Evolutionary conservation across 1,140 invertebrate species (phyloP).

Genomic region (Homalodisca vitripennis): DNA sequence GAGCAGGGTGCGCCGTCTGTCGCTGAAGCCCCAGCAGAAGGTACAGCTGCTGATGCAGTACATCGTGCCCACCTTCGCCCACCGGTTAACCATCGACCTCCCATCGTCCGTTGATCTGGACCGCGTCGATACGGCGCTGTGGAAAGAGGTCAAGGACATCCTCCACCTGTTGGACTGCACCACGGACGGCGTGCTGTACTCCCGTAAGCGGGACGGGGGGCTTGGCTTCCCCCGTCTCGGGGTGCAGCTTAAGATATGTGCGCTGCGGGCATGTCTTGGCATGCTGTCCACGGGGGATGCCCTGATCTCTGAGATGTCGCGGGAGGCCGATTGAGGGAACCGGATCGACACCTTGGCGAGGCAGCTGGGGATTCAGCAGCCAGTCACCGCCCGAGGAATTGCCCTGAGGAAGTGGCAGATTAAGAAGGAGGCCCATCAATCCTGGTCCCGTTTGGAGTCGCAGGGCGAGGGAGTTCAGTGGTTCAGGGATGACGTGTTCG

Average conservation of each 20-base stretch:
- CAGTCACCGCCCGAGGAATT: neutral
- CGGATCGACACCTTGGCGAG: no score
- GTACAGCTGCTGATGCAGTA: conserved; percentile 14
- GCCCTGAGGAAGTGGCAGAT: neutral
- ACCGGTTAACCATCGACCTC: conserved; percentile 9
- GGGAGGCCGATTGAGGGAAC: neutral
- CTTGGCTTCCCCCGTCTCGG: no score
- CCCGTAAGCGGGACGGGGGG: no score
- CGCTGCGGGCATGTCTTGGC: neutral
- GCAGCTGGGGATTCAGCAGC: neutral
- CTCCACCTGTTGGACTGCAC: conserved; percentile 23
- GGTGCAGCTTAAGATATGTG: no score
- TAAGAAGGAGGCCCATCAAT: neutral
- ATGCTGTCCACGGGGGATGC: neutral
- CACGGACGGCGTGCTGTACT: conserved; percentile 20
- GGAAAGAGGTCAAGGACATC: conserved; percentile 3
- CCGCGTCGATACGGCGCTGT: neutral
- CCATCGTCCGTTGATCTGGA: neutral
- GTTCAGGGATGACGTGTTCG: neutral
- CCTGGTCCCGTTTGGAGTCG: neutral
- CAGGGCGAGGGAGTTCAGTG: neutral
- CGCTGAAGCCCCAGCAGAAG: conserved; percentile 30
- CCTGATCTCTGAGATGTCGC: neutral
- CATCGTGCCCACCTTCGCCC: neutral
- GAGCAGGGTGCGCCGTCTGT: neutral